Conservation (phyloP, 2,797 vertebrate species). For the Halcyon leucocephala region DNA sequence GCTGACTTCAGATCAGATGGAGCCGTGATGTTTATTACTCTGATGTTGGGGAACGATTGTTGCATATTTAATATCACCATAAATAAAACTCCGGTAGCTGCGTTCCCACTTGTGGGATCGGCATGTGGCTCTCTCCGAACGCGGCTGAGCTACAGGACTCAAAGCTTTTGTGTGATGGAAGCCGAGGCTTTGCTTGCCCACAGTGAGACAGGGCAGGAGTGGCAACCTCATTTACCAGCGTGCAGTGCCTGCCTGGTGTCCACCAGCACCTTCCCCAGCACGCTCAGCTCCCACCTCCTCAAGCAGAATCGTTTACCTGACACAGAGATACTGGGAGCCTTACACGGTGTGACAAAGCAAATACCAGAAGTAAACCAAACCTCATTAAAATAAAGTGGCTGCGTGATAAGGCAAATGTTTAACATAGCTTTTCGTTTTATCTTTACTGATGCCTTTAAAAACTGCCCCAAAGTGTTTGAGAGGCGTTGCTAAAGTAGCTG, state of each 20-base stretch:
- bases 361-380: conserved; percentile 36
- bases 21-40: conserved; percentile 52
- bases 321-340: background rate
- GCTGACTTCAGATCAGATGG: conserved; percentile 54
- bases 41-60: conserved; percentile 49
- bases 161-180: background rate
- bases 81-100: conserved; percentile 8
- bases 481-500: background rate
- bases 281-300: background rate
- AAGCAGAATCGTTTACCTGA: background rate
- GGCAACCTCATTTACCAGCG: fast-evolving
- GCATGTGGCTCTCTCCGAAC: background rate
- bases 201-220: background rate
- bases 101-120: background rate
- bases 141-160: background rate
- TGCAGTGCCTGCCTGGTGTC: background rate
- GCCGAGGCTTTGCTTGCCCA: background rate
- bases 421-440: conserved; percentile 27
- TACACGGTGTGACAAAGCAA: conserved; percentile 3
- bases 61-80: conserved; percentile 57
- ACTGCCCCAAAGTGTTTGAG: background rate
- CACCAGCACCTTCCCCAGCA: background rate
- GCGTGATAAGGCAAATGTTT: conserved; percentile 27
- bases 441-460: conserved; percentile 27
- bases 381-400: conserved; percentile 61